Conservation (phyloP, 2,113 vertebrate species). For the Loxodonta africana region DNA sequence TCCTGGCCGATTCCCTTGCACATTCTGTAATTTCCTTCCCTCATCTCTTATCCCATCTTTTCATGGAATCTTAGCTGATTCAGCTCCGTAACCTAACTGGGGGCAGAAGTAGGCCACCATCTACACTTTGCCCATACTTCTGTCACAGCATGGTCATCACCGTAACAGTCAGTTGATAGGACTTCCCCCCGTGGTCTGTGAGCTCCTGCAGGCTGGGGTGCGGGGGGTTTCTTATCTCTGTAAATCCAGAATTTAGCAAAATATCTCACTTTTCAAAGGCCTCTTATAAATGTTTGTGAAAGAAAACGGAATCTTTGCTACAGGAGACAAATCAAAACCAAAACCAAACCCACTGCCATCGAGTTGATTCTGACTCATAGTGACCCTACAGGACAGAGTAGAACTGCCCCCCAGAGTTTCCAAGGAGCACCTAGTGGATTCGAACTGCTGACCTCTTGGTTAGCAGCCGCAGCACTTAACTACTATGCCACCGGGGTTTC, state of each 20-base stretch:
- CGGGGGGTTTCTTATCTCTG: not conserved
- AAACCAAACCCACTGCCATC: too few species aligned
- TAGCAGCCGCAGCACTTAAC: too few species aligned
- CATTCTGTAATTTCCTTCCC: not conserved
- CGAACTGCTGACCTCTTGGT: too few species aligned
- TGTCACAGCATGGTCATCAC: not conserved
- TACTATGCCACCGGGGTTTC: too few species aligned
- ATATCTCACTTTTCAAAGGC: not conserved
- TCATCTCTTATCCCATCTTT: not conserved
- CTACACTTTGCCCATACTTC: not conserved
- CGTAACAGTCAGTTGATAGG: not conserved
- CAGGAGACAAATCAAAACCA: not conserved
- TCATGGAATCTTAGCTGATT: not conserved
- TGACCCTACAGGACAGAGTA: too few species aligned
- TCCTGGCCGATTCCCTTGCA: not conserved
- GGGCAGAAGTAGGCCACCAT: too few species aligned
- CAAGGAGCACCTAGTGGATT: too few species aligned
- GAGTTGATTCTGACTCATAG: too few species aligned
- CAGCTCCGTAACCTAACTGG: not conserved
- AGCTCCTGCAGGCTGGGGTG: too few species aligned
- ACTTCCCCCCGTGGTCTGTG: not conserved
- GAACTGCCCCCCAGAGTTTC: too few species aligned
- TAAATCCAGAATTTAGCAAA: not conserved
- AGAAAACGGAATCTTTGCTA: rapidly evolving
- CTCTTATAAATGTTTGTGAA: not conserved